Conservation (phyloP, 2,888 invertebrate genomes). For the Hyposoter didymator region DNA sequence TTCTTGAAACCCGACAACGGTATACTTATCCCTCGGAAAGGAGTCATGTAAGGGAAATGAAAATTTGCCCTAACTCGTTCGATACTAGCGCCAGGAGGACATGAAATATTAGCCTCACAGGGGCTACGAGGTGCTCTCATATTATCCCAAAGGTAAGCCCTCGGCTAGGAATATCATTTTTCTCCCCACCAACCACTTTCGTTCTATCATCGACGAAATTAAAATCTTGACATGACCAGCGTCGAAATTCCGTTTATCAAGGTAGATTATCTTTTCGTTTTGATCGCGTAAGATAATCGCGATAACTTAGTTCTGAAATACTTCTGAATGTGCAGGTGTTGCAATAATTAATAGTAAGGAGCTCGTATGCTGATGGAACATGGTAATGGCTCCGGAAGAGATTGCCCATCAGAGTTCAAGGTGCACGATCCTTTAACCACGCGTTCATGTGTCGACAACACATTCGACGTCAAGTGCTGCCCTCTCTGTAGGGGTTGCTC, state of each 20-base stretch:
- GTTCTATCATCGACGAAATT: not conserved
- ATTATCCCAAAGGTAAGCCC: not conserved
- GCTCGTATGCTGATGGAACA: slow-evolving; percentile 52
- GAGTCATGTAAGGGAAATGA: slow-evolving; percentile 77
- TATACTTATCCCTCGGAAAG: slow-evolving; percentile 62
- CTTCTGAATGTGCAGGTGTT: slow-evolving; percentile 13
- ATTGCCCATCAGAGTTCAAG: slow-evolving; percentile 34
- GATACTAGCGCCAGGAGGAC: slow-evolving; percentile 83
- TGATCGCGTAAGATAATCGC: not conserved
- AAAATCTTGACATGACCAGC: not conserved
- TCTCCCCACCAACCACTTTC: not conserved
- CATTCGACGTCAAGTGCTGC: slow-evolving; percentile 25
- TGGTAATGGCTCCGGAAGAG: slow-evolving; percentile 48
- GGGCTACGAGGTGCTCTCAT: not conserved
- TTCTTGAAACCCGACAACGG: not conserved
- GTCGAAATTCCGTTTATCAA: not conserved
- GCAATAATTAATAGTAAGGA: slow-evolving; percentile 48
- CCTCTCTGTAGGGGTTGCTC: slow-evolving; percentile 38
- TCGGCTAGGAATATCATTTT: not conserved
- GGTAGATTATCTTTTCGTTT: not conserved
- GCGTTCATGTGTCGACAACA: slow-evolving; percentile 1
- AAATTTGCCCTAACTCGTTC: slow-evolving; percentile 82
- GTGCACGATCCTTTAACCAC: not conserved
- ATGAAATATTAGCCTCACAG: slow-evolving; percentile 63
- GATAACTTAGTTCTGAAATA: slow-evolving; percentile 2